Conservation (phyloP, 2,888 invertebrate genomes). For the Siphonodentalium dalli region DNA sequence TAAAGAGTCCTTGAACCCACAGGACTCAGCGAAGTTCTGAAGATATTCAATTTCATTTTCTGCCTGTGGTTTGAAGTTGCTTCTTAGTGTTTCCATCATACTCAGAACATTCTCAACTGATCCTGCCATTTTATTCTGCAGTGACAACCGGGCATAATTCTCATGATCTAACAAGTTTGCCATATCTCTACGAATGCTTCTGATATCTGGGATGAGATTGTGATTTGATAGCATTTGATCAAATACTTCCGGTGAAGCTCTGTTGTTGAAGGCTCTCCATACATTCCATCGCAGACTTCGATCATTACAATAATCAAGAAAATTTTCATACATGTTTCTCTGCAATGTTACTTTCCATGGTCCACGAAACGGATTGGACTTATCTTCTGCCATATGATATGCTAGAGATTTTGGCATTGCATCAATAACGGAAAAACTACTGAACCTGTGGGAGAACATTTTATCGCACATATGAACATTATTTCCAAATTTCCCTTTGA, state of each 20-base stretch:
- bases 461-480: not conserved
- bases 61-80: slow-evolving; percentile 72
- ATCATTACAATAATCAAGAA: slow-evolving; percentile 86
- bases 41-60: slow-evolving; percentile 76
- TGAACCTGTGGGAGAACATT: slow-evolving; percentile 71
- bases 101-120: slow-evolving; percentile 77
- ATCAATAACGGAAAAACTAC: slow-evolving; percentile 73
- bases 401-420: slow-evolving; percentile 79
- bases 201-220: slow-evolving; percentile 79
- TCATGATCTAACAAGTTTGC: slow-evolving; percentile 82
- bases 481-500: not conserved
- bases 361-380: slow-evolving; percentile 71
- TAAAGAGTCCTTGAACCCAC: slow-evolving; percentile 75
- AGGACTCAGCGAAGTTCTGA: slow-evolving; percentile 76
- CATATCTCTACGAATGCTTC: slow-evolving; percentile 74
- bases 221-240: slow-evolving; percentile 71
- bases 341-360: slow-evolving; percentile 87
- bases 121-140: slow-evolving; percentile 93
- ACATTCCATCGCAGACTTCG: slow-evolving; percentile 80
- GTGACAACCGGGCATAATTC: slow-evolving; percentile 83
- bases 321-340: slow-evolving; percentile 75
- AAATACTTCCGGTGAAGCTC: slow-evolving; percentile 73
- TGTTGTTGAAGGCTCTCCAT: slow-evolving; percentile 80
- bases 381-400: slow-evolving; percentile 70
- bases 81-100: slow-evolving; percentile 71